Evolutionary conservation across 2,888 invertebrate species (phyloP).

Genomic region (Eurytoma adleriae): DNA sequence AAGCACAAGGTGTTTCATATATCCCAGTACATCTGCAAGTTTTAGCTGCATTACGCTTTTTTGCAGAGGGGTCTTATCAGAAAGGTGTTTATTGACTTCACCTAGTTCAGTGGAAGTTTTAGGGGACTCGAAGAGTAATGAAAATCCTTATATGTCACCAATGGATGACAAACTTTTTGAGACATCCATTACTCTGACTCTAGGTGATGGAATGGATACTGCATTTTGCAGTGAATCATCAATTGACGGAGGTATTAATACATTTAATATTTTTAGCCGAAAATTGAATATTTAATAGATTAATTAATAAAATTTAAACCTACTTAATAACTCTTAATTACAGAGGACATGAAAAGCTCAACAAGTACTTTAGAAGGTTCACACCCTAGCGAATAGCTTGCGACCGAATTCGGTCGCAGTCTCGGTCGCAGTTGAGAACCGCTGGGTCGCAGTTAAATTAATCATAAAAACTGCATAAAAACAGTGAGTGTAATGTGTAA

Average conservation of each 20-base stretch:
- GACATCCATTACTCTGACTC: constrained; percentile 42
- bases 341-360: constrained; percentile 63
- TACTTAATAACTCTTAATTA: background rate
- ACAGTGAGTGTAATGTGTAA: too few relatives aligned
- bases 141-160: constrained; percentile 69
- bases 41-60: too few relatives aligned
- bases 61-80: too few relatives aligned
- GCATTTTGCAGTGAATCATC: constrained; percentile 68
- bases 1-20: too few relatives aligned
- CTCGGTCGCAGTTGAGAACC: too few relatives aligned
- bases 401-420: too few relatives aligned
- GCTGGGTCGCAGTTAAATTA: too few relatives aligned
- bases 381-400: background rate
- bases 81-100: too few relatives aligned
- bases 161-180: constrained; percentile 63
- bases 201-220: constrained; percentile 17
- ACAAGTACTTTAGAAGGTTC: constrained; percentile 44
- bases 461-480: too few relatives aligned
- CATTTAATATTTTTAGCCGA: background rate
- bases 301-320: background rate
- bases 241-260: constrained; percentile 63
- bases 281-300: background rate
- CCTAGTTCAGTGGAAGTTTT: constrained; percentile 86
- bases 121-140: constrained; percentile 74
- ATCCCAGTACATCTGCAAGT: too few relatives aligned